phyloP scores from a whole-genome alignment of 1,140 invertebrate genomes.

The Rhizoglyphus robini region DNA sequence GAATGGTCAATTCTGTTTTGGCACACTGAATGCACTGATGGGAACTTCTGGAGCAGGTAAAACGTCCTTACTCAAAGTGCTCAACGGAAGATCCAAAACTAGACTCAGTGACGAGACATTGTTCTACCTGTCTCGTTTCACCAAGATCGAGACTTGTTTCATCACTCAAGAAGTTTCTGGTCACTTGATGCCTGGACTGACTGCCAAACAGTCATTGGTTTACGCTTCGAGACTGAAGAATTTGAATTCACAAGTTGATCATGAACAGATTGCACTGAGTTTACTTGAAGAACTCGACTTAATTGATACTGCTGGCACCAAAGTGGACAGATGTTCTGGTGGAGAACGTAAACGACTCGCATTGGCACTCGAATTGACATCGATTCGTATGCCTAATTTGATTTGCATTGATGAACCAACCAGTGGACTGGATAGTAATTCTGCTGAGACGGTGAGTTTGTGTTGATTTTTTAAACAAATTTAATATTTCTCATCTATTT shows the following conservation, averaged over 20 bases:
- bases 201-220: constrained; percentile 6
- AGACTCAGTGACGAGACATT: neutral
- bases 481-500: constrained; percentile 47
- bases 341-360: constrained; percentile 82
- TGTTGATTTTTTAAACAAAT: neutral
- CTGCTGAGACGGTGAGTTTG: constrained; percentile 9
- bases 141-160: constrained; percentile 3
- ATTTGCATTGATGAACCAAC: constrained; percentile 18
- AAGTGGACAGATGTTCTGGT: constrained; percentile 65
- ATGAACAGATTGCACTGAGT: neutral
- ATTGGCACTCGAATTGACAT: constrained; percentile 79
- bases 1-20: constrained; percentile 27
- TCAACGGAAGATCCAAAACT: constrained; percentile 10
- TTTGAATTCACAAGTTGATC: neutral
- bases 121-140: constrained; percentile 3
- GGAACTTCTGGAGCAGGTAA: constrained; percentile 18
- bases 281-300: neutral
- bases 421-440: constrained; percentile 31
- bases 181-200: constrained; percentile 11
- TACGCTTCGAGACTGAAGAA: constrained; percentile 15
- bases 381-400: constrained; percentile 59
- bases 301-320: constrained; percentile 41
- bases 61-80: constrained; percentile 11
- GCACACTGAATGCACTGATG: constrained; percentile 36
- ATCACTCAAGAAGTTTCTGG: constrained; percentile 12